These are phyloP conservation scores for Eriosoma lanigerum DNA, from an alignment of 1,140 invertebrate genomes.

Conservation along the genomic window DNA sequence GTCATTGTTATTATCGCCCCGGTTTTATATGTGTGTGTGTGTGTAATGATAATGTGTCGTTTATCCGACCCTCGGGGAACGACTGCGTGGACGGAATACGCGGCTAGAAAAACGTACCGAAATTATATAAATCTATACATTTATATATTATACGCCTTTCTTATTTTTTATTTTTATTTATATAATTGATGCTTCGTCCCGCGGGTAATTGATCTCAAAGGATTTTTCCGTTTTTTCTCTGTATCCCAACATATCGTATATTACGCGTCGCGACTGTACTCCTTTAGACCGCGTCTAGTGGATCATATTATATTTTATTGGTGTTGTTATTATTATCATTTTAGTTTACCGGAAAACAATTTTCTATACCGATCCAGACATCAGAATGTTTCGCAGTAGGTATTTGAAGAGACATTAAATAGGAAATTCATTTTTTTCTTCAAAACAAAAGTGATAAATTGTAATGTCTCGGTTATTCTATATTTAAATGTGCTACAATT, in stretches of 20 bases:
- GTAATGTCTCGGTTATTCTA: too few species aligned
- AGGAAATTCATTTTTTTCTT: too few species aligned
- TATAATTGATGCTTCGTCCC: slow-evolving; percentile 37
- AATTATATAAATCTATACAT: slow-evolving; percentile 31
- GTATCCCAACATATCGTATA: neutral
- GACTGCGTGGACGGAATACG: neutral
- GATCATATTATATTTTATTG: too few species aligned
- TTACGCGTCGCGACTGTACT: neutral
- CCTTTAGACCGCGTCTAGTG: too few species aligned
- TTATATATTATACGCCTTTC: slow-evolving; percentile 24
- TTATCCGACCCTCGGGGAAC: slow-evolving; percentile 41
- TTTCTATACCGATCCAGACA: too few species aligned
- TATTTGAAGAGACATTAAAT: too few species aligned
- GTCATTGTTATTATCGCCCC: slow-evolving; percentile 49
- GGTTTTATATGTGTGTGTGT: neutral
- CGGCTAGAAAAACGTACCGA: slow-evolving; percentile 30
- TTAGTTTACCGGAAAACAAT: neutral
- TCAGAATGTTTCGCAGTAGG: too few species aligned
- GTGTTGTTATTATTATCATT: too few species aligned
- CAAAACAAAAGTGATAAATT: too few species aligned
- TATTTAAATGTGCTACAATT: too few species aligned
- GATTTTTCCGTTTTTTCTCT: slow-evolving; percentile 26
- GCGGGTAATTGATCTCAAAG: slow-evolving; percentile 17
- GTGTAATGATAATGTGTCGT: slow-evolving; percentile 49
- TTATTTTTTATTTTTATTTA: neutral